phyloP scores from a whole-genome alignment of 2,113 vertebrate genomes.

The Sylvia atricapilla region DNA sequence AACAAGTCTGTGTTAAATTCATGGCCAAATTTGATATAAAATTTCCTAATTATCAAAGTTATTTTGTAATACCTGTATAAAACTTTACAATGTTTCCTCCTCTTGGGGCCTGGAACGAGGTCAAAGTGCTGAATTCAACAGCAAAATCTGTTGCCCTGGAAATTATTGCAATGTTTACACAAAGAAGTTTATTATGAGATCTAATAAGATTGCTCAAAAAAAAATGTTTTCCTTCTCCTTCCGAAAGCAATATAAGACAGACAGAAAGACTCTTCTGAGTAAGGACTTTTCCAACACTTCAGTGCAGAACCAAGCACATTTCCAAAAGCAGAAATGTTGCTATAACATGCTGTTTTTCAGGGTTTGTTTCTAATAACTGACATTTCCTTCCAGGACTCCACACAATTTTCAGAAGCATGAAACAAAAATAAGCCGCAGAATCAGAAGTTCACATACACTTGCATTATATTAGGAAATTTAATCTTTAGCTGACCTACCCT shows the following conservation, averaged over 20 bases:
- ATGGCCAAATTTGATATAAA: not conserved
- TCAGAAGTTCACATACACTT: not conserved
- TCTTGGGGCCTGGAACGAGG: not conserved
- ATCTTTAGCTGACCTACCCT: not conserved
- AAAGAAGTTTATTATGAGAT: slow-evolving; percentile 33
- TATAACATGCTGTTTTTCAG: not conserved
- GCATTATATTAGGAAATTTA: not conserved
- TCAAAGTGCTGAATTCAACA: not conserved
- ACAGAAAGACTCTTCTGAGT: not conserved
- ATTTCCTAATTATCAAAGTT: not conserved
- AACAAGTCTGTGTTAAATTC: not conserved
- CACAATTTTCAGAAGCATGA: not conserved
- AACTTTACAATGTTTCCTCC: not conserved
- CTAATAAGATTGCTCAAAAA: not conserved
- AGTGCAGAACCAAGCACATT: not conserved
- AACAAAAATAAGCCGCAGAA: not conserved
- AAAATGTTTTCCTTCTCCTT: not conserved
- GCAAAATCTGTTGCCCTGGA: not conserved
- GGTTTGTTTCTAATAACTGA: not conserved
- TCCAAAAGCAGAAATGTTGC: not conserved
- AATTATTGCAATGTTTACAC: slow-evolving; percentile 9
- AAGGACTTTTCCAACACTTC: not conserved
- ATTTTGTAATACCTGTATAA: not conserved
- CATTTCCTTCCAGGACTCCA: not conserved
- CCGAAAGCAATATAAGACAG: not conserved